Evolutionary conservation across 2,113 vertebrate genomes (phyloP).

Genomic region (Plestiodon gilberti): DNA sequence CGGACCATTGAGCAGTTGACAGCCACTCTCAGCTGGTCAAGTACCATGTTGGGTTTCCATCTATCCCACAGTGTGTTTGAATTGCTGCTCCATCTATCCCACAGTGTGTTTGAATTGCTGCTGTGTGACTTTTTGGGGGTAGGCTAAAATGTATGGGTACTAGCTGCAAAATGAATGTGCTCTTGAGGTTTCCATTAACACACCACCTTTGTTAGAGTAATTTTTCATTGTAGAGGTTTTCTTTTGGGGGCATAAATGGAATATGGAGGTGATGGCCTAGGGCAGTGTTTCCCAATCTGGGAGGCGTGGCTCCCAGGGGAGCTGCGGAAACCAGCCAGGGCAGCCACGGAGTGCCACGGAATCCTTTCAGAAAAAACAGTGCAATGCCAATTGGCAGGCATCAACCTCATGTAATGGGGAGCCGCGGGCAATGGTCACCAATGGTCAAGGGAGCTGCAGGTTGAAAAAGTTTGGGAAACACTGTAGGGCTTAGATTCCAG

Average conservation of each 20-base stretch:
- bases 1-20: background rate
- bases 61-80: background rate
- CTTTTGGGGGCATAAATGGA: too few relatives aligned
- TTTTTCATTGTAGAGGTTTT: background rate
- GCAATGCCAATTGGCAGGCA: too few relatives aligned
- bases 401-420: too few relatives aligned
- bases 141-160: background rate
- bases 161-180: background rate
- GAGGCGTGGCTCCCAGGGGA: too few relatives aligned
- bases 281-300: too few relatives aligned
- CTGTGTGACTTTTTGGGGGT: background rate
- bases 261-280: background rate
- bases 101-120: background rate
- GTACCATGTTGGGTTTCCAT: background rate
- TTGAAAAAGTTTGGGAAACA: too few relatives aligned
- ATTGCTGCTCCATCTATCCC: background rate
- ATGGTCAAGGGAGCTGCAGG: too few relatives aligned
- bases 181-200: background rate
- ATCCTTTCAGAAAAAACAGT: too few relatives aligned
- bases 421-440: too few relatives aligned
- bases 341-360: too few relatives aligned
- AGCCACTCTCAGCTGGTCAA: too few relatives aligned
- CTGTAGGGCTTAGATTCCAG: background rate
- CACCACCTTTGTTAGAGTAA: background rate
- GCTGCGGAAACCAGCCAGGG: too few relatives aligned